phyloP scores from a whole-genome alignment of 2,113 vertebrate species.

The Eupsittula cactorum region DNA sequence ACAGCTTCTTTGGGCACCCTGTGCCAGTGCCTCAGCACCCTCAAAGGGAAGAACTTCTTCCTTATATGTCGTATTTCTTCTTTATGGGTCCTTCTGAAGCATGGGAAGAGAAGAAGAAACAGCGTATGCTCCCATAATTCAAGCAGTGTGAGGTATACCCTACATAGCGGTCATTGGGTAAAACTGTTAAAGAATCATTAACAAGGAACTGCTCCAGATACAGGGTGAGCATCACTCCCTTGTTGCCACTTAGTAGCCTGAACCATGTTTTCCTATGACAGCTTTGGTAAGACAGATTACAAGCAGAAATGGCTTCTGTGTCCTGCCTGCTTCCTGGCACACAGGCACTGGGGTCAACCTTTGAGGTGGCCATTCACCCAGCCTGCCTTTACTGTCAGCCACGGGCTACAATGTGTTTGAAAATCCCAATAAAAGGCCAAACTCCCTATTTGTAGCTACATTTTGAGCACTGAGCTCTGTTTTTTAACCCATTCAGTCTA shows the following conservation, averaged over 20 bases:
- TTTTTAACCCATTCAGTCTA: neutral
- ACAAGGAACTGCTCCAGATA: neutral
- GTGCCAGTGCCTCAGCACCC: neutral
- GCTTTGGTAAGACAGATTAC: neutral
- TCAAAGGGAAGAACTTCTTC: neutral
- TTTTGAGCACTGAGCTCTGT: neutral
- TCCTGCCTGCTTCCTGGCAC: neutral
- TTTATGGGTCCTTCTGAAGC: neutral
- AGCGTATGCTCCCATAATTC: rapidly evolving
- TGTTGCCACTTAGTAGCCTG: neutral
- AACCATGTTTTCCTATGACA: neutral
- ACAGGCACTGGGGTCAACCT: neutral
- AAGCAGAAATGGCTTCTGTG: neutral
- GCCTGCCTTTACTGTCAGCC: neutral
- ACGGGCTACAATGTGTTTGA: neutral
- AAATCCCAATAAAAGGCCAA: neutral
- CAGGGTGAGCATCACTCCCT: neutral
- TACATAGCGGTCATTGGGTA: neutral
- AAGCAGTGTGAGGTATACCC: rapidly evolving
- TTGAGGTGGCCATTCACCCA: rapidly evolving
- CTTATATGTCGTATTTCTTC: neutral
- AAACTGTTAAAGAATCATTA: neutral
- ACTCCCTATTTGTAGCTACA: neutral
- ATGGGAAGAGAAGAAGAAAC: neutral
- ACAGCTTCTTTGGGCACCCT: neutral